phyloP scores from a whole-genome alignment of 2,113 vertebrate genomes.

The Myrmophylax atrothorax region DNA sequence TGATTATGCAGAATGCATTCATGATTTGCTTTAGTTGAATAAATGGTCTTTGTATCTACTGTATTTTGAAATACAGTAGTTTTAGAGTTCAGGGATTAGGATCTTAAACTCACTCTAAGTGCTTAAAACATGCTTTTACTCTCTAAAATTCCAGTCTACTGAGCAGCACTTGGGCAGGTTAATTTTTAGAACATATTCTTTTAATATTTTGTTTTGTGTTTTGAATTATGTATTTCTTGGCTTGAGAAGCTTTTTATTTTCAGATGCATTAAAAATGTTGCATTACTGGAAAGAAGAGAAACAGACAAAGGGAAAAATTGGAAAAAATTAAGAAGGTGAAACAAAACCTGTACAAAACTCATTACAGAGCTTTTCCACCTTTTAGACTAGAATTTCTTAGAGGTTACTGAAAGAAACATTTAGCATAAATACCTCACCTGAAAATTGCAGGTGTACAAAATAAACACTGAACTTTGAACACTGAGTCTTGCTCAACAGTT shows the following conservation, averaged over 20 bases:
- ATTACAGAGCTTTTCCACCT: neutral
- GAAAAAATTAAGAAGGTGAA: neutral
- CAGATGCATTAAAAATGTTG: neutral
- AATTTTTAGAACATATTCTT: neutral
- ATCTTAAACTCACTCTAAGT: neutral
- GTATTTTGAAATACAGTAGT: neutral
- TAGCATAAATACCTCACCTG: neutral
- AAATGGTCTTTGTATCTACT: neutral
- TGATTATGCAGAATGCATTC: neutral
- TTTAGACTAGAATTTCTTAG: neutral
- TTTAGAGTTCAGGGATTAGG: neutral
- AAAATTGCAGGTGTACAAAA: neutral
- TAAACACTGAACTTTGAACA: neutral
- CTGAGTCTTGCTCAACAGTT: neutral
- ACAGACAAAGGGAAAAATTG: neutral
- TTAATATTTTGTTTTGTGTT: neutral
- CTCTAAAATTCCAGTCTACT: neutral
- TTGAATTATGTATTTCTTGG: neutral
- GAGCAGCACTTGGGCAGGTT: neutral
- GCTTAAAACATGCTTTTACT: neutral
- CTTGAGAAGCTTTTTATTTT: neutral
- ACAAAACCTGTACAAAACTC: neutral
- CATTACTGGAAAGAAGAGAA: neutral
- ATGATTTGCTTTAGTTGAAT: neutral
- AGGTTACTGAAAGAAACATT: neutral